Base-by-base conservation (phyloP, 1,140 invertebrate genomes). In the Drosophila elegans region DNA sequence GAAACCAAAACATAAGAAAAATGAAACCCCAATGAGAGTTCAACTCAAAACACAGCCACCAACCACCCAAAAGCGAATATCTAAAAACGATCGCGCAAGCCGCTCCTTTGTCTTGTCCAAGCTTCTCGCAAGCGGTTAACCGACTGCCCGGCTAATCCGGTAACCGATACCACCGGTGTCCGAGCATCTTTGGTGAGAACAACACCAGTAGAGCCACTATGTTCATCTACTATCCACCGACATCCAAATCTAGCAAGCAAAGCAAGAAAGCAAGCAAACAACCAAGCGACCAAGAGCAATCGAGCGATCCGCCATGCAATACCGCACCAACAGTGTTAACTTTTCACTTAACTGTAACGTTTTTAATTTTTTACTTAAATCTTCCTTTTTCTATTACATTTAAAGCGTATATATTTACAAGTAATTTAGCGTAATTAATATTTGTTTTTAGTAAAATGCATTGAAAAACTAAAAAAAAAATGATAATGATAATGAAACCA, bases 341-440 rank as follows among this genome's bases (percentile, higher is more conserved):
- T 75, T 74, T 88, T 75, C 68, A 69, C 72, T 80, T 85, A 75
- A 85, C 74, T 86, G 74, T 88, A 85, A 85, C 68, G 74, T 67
- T 82, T 74, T 72, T 85, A 32, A 62, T 81, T 63, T 63, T 78
- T 66, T 78, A 60, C 59, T 72, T 74, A 78, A 80, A 78, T 76
- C 78, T 69, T 89, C 49, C 63, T 71, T 86, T 78, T 73, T 80
- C 78, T 80, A 79, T 79, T 83, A 86, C 86, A 86, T 63, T 80
- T 88, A 89, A 86, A 88, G 61, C 78, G 77, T 86, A 86, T 82
- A 81, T 88, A 88, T 82, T 80, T 82, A 83, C 61, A 86, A 86
- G 83, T 86, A 86, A 86, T 67, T 88, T 88, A 88, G 84, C 64
- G 85, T 88, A 89, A 88, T 88, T 83, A 84, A 88, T 84, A 88